Percentiles rank a stretch among this genome's conserved stretches.
Evolutionary conservation across 2,113 vertebrate species (phyloP).

Genomic region (Pituophis catenifer): DNA sequence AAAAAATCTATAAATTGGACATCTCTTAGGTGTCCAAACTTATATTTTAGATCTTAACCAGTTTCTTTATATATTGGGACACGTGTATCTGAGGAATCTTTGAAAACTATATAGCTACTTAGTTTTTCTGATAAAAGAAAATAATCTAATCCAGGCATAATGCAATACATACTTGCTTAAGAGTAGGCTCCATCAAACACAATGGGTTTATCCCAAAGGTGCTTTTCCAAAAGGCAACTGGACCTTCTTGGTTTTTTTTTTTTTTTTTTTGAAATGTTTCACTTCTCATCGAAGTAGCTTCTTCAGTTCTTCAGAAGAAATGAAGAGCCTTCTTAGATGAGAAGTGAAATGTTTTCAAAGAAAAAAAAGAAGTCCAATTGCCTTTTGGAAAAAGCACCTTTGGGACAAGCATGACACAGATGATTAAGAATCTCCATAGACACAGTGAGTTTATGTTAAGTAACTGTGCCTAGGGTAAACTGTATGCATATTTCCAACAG

Average conservation of each 20-base stretch:
- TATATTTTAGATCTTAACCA: neutral
- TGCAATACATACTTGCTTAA: neutral
- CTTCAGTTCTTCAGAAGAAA: too few relatives aligned
- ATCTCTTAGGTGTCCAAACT: constrained; percentile 1
- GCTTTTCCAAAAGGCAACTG: too few relatives aligned
- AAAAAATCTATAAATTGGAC: constrained; percentile 23
- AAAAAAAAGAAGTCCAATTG: too few relatives aligned
- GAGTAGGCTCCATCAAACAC: neutral
- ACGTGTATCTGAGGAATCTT: neutral
- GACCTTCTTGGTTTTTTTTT: too few relatives aligned
- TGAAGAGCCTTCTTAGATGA: too few relatives aligned
- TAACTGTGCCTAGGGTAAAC: neutral
- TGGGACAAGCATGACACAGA: too few relatives aligned
- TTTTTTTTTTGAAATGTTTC: too few relatives aligned
- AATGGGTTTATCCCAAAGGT: neutral
- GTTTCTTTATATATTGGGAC: constrained; percentile 2
- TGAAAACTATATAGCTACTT: neutral
- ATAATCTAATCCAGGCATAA: neutral
- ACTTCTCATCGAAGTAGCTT: too few relatives aligned
- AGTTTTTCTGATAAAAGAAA: neutral
- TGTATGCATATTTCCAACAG: neutral
- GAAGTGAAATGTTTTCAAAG: too few relatives aligned
- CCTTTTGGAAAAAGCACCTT: too few relatives aligned
- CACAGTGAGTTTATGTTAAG: too few relatives aligned
- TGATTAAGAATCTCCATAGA: too few relatives aligned